Conservation (phyloP, 2,888 invertebrate genomes). For the Thysanoteuthis rhombus region DNA sequence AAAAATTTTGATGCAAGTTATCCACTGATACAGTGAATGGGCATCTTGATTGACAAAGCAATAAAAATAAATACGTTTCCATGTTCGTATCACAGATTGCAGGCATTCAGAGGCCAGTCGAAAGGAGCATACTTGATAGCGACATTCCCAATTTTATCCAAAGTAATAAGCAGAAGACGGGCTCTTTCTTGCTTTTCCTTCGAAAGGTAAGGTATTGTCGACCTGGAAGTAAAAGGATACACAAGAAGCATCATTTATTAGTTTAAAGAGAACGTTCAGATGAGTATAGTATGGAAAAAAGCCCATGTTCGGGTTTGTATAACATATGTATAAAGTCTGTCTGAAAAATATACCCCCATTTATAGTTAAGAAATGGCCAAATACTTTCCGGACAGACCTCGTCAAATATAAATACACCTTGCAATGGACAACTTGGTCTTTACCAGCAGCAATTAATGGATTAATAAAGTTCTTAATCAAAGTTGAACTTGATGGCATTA, state of each 20-base stretch:
- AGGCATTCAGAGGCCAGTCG: constrained; percentile 55
- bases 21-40: not conserved
- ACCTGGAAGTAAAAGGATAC: constrained; percentile 49
- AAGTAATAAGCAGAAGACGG: constrained; percentile 50
- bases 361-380: too few relatives aligned
- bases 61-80: not conserved
- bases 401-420: too few relatives aligned
- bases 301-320: too few relatives aligned
- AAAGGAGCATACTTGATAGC: constrained; percentile 54
- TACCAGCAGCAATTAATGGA: too few relatives aligned
- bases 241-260: too few relatives aligned
- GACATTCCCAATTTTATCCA: constrained; percentile 55
- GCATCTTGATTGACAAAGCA: not conserved
- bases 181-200: constrained; percentile 50
- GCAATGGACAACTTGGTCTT: too few relatives aligned
- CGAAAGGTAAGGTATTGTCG: constrained; percentile 57
- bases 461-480: too few relatives aligned
- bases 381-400: too few relatives aligned
- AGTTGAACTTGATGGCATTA: not conserved
- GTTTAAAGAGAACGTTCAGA: too few relatives aligned
- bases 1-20: not conserved
- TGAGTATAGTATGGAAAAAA: too few relatives aligned
- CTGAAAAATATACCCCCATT: too few relatives aligned
- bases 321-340: too few relatives aligned
- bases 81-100: not conserved